Evolutionary conservation across 2,888 invertebrate species (phyloP), one percentile per base, ranked within the genome.

Genomic region (Eustalomyia histrio): DNA sequence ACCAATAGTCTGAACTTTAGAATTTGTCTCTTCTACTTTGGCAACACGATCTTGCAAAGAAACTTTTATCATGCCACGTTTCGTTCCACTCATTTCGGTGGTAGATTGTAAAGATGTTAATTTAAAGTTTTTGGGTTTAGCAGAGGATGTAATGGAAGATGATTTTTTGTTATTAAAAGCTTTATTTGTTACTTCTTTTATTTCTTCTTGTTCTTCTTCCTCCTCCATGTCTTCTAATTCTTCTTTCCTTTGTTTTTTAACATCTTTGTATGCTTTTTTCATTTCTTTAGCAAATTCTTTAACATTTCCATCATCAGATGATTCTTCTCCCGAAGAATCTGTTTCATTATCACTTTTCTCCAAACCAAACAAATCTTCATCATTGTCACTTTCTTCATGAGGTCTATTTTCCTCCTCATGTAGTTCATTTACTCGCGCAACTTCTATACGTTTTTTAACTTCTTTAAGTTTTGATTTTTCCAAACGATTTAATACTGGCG

Each of bases 401-500:
- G 86, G 82, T 72, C 89, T 85, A 4, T 85, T 86, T 76, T 90
- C 89, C n/a, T 89, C 88, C 0, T 87, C 90, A 39, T 89, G 89
- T 83, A 92, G 88, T 64, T 92, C 91, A 47, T 91, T 87, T 24
- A 92, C 92, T 87, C 92, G 90, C 79, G 93, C 92, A 12, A 91
- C 89, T 84, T 92, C 92, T 12, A 92, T 88, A 82, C 92, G 92
- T 86, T 93, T 92, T 80, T 92, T 91, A 24, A 93, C 88, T 85
- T 93, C 92, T 86, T 94, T 95, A 58, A 93, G 90, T 88, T 93
- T 94, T 12, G 91, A 92, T 87, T 94, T 96, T 84, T 96, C 95
- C 65, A 97, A 89, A 85, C 96, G 94, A 39, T 96, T 95, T 47
- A 98, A 92, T 5, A 97, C 96, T 18, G 98, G 98, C 90, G 98